Evolutionary conservation across 2,797 vertebrate species (phyloP), one percentile per base, ranked within the genome.

Genomic region (Falco biarmicus): DNA sequence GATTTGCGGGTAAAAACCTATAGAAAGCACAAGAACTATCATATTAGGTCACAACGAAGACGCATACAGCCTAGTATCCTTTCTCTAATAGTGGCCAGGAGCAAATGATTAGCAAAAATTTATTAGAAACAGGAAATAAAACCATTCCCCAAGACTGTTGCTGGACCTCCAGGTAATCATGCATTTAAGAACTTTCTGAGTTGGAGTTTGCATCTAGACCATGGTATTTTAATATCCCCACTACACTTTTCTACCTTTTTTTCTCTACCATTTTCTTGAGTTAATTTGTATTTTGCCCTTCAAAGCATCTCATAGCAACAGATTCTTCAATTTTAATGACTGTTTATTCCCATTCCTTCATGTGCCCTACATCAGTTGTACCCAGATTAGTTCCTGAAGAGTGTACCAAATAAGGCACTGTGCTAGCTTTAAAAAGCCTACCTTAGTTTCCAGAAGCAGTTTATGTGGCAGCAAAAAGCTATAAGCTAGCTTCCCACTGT

Each of bases 341-440:
- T 0, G 1, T 84, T 90, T 6, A 6, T 88, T 91, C n/a, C 12
- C 7, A 70, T 11, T 79, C 50, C 19, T 32, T 78, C n/a, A n/a
- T 26, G 9, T 41, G 3, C 7, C 15, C 11, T 51, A 0, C 34
- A 63, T 79, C 51, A 39, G 11, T 41, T 79, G 68, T 48, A 6
- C 7, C 25, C 50, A 41, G 31, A 63, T 69, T 56, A 25, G 8
- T 25, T 81, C 32, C n/a, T 68, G n/a, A 84, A 43, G 31, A 74
- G 1, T 21, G 2, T 18, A 51, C 29, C 0, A 0, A 90, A 53
- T 39, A 61, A 75, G 25, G 5, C 20, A 63, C 4, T 1, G 2
- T 37, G 4, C 6, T 45, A 80, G 10, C 22, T 92, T 84, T 51
- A 88, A 78, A 76, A 61, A 28, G 17, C 37, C 7, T 61, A 7